Evolutionary conservation across 2,888 invertebrate genomes (phyloP), one percentile per base, ranked within the genome.

Genomic region (Polyommatus icarus): DNA sequence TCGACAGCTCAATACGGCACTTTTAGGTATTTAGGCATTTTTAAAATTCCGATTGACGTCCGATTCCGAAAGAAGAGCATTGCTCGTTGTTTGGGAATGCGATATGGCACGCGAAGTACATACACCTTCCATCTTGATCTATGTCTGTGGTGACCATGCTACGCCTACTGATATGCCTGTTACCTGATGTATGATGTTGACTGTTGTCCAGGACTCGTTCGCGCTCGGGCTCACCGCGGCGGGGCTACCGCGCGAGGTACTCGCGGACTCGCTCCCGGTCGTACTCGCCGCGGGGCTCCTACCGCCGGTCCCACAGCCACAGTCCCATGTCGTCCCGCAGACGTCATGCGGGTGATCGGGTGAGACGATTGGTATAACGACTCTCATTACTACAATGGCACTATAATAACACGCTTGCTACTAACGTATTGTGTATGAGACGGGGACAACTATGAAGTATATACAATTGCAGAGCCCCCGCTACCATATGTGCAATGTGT

Each of bases 271-370:
- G 96, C 82, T 95, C 95, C 40, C 94, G 95, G 81, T 95, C 96
- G 71, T 96, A 96, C 87, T 95, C 95, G 36, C 95, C 95, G 18
- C 90, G 93, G 79, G 93, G 96, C 80, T 95, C 95, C 77, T 95
- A 96, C 84, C 94, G 95, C 82, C 95, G 95, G 84, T 94, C 95
- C 73, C 96, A 96, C 90, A 96, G 97, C 80, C 96, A 96, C 86
- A 97, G 97, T 87, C 97, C 98, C 36, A 97, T 97, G 97, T 97
- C 98, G 57, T 96, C 96, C 82, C 95, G 98, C 80, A 95, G 97
- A 83, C 95, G 98, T 72, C 97, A 98, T 89, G 93, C 95, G 80
- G 97, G 97, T 81, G 97, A 96, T 87, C 94, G 97, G 90, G 96
- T 96, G 92, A 94, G 83, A 76, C 80, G 79, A 79, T 80, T 82